These are phyloP conservation scores for Melangyna quadrimaculata DNA, from an alignment of 2,888 invertebrate genomes.

Conservation along the genomic window DNA sequence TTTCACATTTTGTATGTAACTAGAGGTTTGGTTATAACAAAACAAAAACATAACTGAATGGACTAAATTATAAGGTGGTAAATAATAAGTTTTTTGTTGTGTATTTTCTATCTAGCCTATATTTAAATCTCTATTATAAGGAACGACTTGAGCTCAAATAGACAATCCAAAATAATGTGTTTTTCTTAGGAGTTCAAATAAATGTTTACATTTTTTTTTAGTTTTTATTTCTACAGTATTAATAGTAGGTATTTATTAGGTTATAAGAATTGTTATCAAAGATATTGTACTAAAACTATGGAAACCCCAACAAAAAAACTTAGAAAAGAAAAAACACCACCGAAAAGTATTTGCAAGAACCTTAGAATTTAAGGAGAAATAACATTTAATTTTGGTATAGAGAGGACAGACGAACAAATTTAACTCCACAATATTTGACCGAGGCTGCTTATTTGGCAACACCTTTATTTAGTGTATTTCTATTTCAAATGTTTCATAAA, in stretches of 20 bases:
- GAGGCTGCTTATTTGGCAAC: background rate
- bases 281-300: background rate
- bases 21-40: background rate
- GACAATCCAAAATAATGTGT: slow-evolving; percentile 56
- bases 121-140: slow-evolving; percentile 25
- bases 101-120: slow-evolving; percentile 22
- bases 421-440: background rate
- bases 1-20: background rate
- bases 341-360: slow-evolving; percentile 56
- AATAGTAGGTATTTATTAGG: slow-evolving; percentile 1
- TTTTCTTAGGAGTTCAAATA: slow-evolving; percentile 36
- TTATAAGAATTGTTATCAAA: background rate
- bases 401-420: slow-evolving; percentile 29
- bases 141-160: slow-evolving; percentile 56
- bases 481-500: background rate
- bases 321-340: slow-evolving; percentile 60
- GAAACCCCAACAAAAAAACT: slow-evolving; percentile 22
- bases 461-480: background rate
- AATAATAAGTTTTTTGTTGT: background rate
- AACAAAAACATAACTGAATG: background rate
- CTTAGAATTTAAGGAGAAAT: slow-evolving; percentile 35
- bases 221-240: slow-evolving; percentile 17
- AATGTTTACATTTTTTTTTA: slow-evolving; percentile 1
- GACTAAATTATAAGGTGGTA: background rate
- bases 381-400: slow-evolving; percentile 1